These are phyloP conservation scores for Pagetopsis macropterus DNA, from an alignment of 2,797 vertebrate species.

Conservation along the genomic window DNA sequence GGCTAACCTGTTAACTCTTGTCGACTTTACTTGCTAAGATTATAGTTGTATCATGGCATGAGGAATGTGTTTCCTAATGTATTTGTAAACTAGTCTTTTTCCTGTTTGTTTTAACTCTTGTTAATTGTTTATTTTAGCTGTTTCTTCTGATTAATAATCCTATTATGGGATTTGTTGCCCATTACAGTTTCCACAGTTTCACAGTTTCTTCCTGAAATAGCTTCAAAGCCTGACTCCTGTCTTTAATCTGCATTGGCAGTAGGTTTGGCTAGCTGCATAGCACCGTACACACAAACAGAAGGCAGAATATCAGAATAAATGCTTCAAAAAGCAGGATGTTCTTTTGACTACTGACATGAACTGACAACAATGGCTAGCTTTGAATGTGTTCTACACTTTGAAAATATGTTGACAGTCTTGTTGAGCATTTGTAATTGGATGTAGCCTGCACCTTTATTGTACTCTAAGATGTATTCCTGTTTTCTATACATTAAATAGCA, in stretches of 20 bases:
- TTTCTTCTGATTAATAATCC: neutral
- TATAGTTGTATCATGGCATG: neutral
- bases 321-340: neutral
- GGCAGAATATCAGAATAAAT: neutral
- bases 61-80: neutral
- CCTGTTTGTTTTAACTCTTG: neutral
- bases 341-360: neutral
- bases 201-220: neutral
- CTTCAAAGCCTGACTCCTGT: neutral
- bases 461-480: conserved; percentile 3
- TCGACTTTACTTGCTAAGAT: too few relatives aligned
- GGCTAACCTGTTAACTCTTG: too few relatives aligned
- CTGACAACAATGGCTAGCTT: neutral
- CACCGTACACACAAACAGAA: neutral
- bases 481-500: conserved; percentile 14
- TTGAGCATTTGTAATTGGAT: neutral
- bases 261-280: neutral
- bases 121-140: neutral
- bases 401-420: neutral
- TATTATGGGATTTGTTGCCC: neutral
- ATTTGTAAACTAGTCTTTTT: neutral
- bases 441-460: neutral
- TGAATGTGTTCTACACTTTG: neutral
- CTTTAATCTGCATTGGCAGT: neutral
- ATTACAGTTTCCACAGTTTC: neutral